Percentiles rank a stretch among this genome's conserved stretches.
Conservation (phyloP, 2,113 vertebrate genomes). For the Thunnus thynnus region DNA sequence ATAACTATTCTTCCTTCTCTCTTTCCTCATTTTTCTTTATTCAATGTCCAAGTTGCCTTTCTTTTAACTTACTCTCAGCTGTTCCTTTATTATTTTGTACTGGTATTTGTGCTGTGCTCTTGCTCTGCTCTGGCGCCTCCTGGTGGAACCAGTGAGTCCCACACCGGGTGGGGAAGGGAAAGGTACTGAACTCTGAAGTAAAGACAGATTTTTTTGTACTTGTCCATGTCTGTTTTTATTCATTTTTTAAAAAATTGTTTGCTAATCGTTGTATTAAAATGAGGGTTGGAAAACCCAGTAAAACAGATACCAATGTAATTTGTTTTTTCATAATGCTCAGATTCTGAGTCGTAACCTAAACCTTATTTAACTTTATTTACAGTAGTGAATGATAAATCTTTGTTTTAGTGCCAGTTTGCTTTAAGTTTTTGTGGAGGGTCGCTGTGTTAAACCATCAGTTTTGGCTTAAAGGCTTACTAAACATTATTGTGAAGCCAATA, state of each 20-base stretch:
- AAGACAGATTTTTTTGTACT: slow-evolving; percentile 80
- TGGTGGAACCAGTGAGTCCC: slow-evolving; percentile 75
- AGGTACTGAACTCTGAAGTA: slow-evolving; percentile 85
- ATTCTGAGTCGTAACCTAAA: too few species aligned
- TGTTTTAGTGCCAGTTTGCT: too few species aligned
- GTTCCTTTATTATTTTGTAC: slow-evolving; percentile 80
- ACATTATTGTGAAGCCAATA: not conserved
- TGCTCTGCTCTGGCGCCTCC: slow-evolving; percentile 83
- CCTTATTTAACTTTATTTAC: too few species aligned
- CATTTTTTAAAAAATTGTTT: slow-evolving; percentile 50
- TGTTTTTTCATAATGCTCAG: slow-evolving; percentile 7
- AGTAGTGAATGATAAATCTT: too few species aligned
- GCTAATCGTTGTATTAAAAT: slow-evolving; percentile 76
- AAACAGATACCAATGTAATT: slow-evolving; percentile 44
- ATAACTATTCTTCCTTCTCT: slow-evolving; percentile 68
- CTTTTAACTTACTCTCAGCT: slow-evolving; percentile 76
- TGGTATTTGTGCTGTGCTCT: slow-evolving; percentile 82
- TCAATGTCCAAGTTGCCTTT: slow-evolving; percentile 85
- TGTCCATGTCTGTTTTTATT: slow-evolving; percentile 74
- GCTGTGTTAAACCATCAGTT: not conserved
- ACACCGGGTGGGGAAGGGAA: slow-evolving; percentile 69
- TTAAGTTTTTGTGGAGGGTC: not conserved
- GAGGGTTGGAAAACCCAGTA: slow-evolving; percentile 52
- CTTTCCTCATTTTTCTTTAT: slow-evolving; percentile 66
- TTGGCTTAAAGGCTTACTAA: not conserved